Percentiles rank a stretch among this genome's conserved stretches.
These are phyloP conservation scores for Melanchra persicariae DNA, from an alignment of 2,888 invertebrate species.

Conservation along the genomic window DNA sequence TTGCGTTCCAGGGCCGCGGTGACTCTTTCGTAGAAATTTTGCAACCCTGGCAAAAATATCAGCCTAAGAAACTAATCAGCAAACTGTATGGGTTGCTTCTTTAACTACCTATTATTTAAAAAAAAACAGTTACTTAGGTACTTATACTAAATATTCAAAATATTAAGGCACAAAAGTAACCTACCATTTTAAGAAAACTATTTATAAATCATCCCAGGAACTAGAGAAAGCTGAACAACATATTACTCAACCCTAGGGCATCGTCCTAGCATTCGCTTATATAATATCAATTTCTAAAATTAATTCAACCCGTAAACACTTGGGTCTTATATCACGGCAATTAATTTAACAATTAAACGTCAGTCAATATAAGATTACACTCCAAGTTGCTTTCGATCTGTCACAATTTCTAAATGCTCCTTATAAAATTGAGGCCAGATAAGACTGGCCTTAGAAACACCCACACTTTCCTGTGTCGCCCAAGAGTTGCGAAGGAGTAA, in stretches of 20 bases:
- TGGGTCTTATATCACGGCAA: conserved; percentile 74
- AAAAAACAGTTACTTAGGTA: no score
- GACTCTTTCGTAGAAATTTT: no score
- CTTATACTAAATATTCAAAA: no score
- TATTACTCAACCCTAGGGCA: conserved; percentile 49
- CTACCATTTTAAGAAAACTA: neutral
- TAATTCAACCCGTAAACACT: conserved; percentile 68
- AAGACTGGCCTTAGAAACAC: conserved; percentile 61
- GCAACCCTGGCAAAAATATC: no score
- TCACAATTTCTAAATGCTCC: conserved; percentile 73
- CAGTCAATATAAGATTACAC: conserved; percentile 75
- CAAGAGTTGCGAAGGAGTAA: conserved; percentile 26
- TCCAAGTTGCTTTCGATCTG: conserved; percentile 75
- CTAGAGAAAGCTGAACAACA: conserved; percentile 13
- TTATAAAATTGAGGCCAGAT: conserved; percentile 66
- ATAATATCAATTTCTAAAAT: conserved; percentile 71
- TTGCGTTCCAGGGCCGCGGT: no score
- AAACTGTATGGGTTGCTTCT: no score
- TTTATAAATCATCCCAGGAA: neutral
- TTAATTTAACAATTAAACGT: conserved; percentile 81
- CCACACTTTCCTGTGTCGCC: conserved; percentile 25
- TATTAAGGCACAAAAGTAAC: no score
- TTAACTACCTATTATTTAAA: no score
- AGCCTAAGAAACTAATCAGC: neutral
- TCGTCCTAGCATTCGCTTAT: conserved; percentile 57